phyloP scores from a whole-genome alignment of 2,113 vertebrate genomes.

The Charadrius vociferus region DNA sequence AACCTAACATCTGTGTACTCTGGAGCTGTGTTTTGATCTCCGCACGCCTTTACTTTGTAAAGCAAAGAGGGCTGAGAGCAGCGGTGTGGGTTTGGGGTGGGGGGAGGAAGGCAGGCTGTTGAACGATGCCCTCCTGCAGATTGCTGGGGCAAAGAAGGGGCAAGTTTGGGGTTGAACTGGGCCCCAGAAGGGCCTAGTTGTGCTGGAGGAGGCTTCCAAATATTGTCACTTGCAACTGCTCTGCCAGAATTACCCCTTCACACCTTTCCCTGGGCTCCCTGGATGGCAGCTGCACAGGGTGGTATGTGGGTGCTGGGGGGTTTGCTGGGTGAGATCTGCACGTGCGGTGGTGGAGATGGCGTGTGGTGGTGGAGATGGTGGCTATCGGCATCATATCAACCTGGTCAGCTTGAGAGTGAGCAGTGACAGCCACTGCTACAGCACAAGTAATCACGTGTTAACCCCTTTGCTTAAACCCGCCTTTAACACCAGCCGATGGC shows the following conservation, averaged over 20 bases:
- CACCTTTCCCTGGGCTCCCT: background rate
- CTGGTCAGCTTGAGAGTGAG: background rate
- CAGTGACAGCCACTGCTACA: too few relatives aligned
- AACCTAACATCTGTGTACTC: background rate
- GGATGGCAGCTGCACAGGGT: background rate
- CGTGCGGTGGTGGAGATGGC: accelerated
- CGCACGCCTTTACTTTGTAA: background rate
- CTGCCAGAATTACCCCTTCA: background rate
- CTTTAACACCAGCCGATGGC: background rate
- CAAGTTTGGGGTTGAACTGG: too few relatives aligned
- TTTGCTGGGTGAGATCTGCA: background rate
- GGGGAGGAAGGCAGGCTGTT: background rate
- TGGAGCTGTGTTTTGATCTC: background rate
- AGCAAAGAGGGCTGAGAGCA: background rate
- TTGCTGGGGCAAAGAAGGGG: background rate
- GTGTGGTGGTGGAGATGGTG: accelerated
- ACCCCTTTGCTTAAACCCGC: background rate
- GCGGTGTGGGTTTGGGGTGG: background rate
- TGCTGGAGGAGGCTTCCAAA: background rate
- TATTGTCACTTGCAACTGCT: background rate
- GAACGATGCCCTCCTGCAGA: background rate
- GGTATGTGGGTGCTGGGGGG: background rate
- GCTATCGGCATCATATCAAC: accelerated
- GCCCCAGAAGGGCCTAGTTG: background rate
- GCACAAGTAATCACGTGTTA: background rate